A percentile compares a stretch with the other conserved stretches of the same genome.
Evolutionary conservation across 2,797 vertebrate genomes (phyloP).

Genomic region (Lepilemur ruficaudatus): DNA sequence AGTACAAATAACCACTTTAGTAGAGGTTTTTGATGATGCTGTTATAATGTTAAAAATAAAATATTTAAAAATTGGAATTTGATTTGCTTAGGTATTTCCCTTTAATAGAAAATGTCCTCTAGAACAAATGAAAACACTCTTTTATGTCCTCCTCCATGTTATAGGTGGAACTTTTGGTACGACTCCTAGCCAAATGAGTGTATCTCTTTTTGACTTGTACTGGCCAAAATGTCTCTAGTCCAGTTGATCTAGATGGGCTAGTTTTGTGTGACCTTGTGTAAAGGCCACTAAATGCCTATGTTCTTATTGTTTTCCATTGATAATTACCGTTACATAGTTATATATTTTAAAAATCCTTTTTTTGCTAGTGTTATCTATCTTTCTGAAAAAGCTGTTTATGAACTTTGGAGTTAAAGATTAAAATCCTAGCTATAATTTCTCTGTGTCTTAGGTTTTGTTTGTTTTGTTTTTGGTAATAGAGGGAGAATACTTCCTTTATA

Average conservation of each 20-base stretch:
- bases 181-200: neutral
- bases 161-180: neutral
- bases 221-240: neutral
- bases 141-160: neutral
- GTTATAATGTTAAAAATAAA: conserved; percentile 21
- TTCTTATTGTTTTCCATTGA: neutral
- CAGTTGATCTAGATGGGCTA: neutral
- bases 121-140: neutral
- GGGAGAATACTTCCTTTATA: neutral
- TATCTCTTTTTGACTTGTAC: neutral
- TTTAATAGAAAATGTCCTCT: neutral
- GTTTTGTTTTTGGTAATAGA: neutral
- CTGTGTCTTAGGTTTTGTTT: neutral
- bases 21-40: neutral
- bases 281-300: neutral
- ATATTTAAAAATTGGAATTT: neutral
- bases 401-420: neutral
- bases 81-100: neutral
- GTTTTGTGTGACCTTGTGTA: neutral
- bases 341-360: neutral
- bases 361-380: neutral
- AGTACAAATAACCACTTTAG: neutral
- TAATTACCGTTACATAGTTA: neutral
- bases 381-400: neutral
- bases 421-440: neutral